phyloP scores from a whole-genome alignment of 2,888 invertebrate genomes.

The Tetragnatha montana region DNA sequence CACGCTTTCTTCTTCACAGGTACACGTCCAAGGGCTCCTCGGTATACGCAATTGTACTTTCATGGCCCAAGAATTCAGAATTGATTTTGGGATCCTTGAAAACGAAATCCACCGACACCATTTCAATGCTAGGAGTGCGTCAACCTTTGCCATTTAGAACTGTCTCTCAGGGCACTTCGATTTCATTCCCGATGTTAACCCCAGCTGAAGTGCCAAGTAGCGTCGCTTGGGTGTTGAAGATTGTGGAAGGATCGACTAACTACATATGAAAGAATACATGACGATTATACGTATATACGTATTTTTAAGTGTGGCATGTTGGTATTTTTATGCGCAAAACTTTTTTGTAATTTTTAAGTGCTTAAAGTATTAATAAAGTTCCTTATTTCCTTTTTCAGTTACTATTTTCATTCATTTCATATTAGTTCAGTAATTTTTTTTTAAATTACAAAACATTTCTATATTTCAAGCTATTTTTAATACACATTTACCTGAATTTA shows the following conservation, averaged over 20 bases:
- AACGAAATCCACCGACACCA: background rate
- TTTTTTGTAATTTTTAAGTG: background rate
- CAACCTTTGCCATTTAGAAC: slow-evolving; percentile 23
- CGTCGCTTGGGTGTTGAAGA: slow-evolving; percentile 71
- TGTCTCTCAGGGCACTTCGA: background rate
- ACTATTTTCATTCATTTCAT: background rate
- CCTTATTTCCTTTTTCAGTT: background rate
- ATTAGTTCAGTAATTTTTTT: no score
- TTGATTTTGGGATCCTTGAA: slow-evolving; percentile 31
- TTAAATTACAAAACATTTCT: no score
- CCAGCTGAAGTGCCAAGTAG: slow-evolving; percentile 51
- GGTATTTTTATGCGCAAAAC: background rate
- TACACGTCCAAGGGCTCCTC: slow-evolving; percentile 73
- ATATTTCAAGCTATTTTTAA: no score
- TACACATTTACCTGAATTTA: no score
- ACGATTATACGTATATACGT: background rate
- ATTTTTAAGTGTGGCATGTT: background rate
- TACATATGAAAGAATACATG: background rate
- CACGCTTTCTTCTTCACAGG: slow-evolving; percentile 70
- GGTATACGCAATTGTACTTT: slow-evolving; percentile 75
- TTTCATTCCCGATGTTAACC: slow-evolving; percentile 57
- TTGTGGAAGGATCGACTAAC: background rate
- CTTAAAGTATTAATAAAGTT: background rate
- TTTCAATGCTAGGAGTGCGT: slow-evolving; percentile 53
- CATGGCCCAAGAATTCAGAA: slow-evolving; percentile 74